Conservation (phyloP, 1,140 invertebrate species). For the Drosophila serrata region DNA sequence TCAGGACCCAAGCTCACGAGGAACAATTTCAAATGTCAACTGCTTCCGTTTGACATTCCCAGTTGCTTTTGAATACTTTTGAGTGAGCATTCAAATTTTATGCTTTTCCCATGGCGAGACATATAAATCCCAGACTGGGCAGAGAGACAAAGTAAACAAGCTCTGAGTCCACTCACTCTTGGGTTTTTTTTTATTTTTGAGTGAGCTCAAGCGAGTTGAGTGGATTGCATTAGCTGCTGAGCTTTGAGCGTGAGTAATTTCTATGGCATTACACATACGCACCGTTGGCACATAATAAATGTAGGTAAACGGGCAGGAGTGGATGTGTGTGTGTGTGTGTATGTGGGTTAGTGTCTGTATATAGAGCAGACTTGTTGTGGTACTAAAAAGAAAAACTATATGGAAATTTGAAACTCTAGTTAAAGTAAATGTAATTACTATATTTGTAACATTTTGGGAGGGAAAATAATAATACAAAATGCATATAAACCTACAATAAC, state of each 20-base stretch:
- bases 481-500: not conserved
- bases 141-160: conserved; percentile 34
- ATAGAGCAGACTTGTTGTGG: conserved; percentile 76
- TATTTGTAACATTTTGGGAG: not conserved
- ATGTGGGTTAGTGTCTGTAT: conserved; percentile 41
- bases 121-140: not conserved
- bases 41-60: conserved; percentile 39
- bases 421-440: not conserved
- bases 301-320: conserved; percentile 67
- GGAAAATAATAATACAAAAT: no score
- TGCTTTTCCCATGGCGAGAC: conserved; percentile 3
- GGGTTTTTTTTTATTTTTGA: conserved; percentile 16
- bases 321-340: conserved; percentile 34
- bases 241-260: conserved; percentile 71
- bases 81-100: conserved; percentile 21
- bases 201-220: conserved; percentile 51
- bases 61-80: conserved; percentile 13
- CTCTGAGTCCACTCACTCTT: conserved; percentile 15
- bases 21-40: conserved; percentile 34
- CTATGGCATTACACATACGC: conserved; percentile 69
- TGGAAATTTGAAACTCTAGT: not conserved
- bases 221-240: conserved; percentile 60
- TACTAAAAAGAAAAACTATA: conserved; percentile 1
- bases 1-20: not conserved
- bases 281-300: conserved; percentile 70